A percentile compares a stretch with the other conserved stretches of the same genome.
These are phyloP conservation scores for Syrista parreyssii DNA, from an alignment of 2,888 invertebrate species.

Conservation along the genomic window DNA sequence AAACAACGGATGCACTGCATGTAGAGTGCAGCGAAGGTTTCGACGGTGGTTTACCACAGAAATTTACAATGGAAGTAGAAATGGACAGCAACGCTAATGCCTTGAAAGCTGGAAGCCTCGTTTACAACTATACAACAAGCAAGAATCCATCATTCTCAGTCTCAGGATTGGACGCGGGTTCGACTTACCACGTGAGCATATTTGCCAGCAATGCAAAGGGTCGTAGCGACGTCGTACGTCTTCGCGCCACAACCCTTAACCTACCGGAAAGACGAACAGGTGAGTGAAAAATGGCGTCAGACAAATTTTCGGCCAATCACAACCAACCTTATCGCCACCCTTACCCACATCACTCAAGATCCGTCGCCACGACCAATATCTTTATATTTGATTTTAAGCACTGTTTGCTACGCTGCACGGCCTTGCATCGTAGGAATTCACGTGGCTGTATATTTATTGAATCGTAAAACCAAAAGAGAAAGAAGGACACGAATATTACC, in stretches of 20 bases:
- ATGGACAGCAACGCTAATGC: conserved; percentile 64
- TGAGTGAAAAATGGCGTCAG: conserved; percentile 55
- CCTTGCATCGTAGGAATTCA: conserved; percentile 57
- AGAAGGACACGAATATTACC: background rate
- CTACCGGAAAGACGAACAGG: conserved; percentile 80
- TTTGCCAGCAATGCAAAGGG: conserved; percentile 81
- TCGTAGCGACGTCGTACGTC: conserved; percentile 73
- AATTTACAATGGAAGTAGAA: conserved; percentile 78
- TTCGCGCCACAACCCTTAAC: conserved; percentile 79
- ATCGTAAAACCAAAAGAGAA: background rate
- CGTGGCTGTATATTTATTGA: conserved; percentile 1
- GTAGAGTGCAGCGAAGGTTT: conserved; percentile 82
- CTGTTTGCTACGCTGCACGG: conserved; percentile 60
- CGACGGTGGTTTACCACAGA: conserved; percentile 80
- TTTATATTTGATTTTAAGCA: conserved; percentile 40
- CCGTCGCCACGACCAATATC: conserved; percentile 16
- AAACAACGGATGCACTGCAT: conserved; percentile 78
- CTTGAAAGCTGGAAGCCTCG: conserved; percentile 67
- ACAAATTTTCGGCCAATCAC: conserved; percentile 3
- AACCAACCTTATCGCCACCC: background rate
- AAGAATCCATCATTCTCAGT: conserved; percentile 75
- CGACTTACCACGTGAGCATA: conserved; percentile 76
- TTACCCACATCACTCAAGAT: conserved; percentile 25
- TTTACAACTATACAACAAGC: conserved; percentile 72
- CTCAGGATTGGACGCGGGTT: conserved; percentile 75